Percentiles rank a stretch among this genome's conserved stretches.
These are phyloP conservation scores for Nasonia vitripennis DNA, from an alignment of 1,140 invertebrate species.

Conservation along the genomic window DNA sequence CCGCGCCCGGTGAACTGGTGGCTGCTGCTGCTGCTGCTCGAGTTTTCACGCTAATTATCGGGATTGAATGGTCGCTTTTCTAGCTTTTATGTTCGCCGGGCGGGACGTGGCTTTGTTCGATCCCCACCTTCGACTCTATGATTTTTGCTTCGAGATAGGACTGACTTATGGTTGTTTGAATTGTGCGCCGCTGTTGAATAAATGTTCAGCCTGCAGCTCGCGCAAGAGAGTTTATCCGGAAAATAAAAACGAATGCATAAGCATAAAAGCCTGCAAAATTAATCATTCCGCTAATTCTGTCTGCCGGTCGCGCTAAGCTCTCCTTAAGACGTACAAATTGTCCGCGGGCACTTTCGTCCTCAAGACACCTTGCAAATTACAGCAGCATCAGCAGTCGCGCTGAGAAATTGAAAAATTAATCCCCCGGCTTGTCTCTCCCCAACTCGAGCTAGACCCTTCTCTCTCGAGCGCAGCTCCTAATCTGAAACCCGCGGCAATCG, in stretches of 20 bases:
- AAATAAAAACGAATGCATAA: too few relatives aligned
- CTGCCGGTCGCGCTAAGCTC: not conserved
- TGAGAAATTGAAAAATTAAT: not conserved
- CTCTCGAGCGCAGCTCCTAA: not conserved
- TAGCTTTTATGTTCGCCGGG: constrained; percentile 23
- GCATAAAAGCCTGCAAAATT: too few relatives aligned
- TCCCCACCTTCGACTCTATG: not conserved
- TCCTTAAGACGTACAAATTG: not conserved
- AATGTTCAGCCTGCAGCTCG: not conserved
- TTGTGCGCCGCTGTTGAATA: not conserved
- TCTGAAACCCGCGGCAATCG: not conserved
- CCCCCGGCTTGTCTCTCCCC: too few relatives aligned
- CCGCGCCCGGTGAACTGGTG: not conserved
- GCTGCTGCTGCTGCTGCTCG: constrained; percentile 6
- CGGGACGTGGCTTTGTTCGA: not conserved
- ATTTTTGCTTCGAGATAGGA: constrained; percentile 9
- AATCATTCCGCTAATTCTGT: too few relatives aligned
- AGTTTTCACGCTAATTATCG: constrained; percentile 47
- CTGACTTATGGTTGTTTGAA: constrained; percentile 17
- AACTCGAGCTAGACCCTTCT: not conserved
- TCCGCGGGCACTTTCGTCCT: not conserved
- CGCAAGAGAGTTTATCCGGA: too few relatives aligned
- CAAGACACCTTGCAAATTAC: not conserved
- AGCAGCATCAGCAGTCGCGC: too few relatives aligned
- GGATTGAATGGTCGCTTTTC: constrained; percentile 4